Evolutionary conservation across 2,113 vertebrate genomes (phyloP), one percentile per base, ranked within the genome.

Genomic region (Elachura formosa): DNA sequence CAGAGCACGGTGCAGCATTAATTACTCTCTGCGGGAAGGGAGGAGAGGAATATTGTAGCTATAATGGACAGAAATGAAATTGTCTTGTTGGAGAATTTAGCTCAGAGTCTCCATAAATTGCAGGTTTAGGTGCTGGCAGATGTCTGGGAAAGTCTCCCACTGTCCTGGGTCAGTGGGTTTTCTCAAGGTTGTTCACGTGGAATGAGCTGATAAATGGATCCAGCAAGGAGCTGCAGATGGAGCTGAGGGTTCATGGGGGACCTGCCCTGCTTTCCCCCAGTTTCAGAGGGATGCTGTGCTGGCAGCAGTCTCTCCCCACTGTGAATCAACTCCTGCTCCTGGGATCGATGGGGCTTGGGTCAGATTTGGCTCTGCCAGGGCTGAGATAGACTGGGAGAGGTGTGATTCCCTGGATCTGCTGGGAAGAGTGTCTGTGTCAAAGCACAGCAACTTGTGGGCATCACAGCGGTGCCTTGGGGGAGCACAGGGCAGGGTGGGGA

Each of bases 181-280:
- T 90, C 85, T 92, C 94, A 95, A 96, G 94, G 94, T 93, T 14
- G 19, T 38, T 95, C 75, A 58, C 12, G 49, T 80, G 94, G 96
- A 96, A 96, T 91, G 93, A 95, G 78, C 92, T 87, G 94, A 91
- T 93, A 94, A 95, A 93, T 85, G 82, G 92, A 93, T 93, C 92
- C 75, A 76, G 67, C 26, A 28, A 85, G 0, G 40, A 96, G 92
- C 72, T 94, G 75, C 95, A 94, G 92, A 85, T 90, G 94, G 88
- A 93, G 93, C 81, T 45, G 93, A 94, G 92, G 85, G 90, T 84
- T 94, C 85, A 40, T 63, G 88, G 87, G 92, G 95, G 92, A 93
- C 82, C 92, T 90, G 88, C 79, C 85, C 92, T 76, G 58, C 58
- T 95, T 95, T 92, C 38, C 75, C 94, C 90, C 88, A 36, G 26